Conservation (phyloP, 2,888 invertebrate species). For the Drosophila kambysellisi region DNA sequence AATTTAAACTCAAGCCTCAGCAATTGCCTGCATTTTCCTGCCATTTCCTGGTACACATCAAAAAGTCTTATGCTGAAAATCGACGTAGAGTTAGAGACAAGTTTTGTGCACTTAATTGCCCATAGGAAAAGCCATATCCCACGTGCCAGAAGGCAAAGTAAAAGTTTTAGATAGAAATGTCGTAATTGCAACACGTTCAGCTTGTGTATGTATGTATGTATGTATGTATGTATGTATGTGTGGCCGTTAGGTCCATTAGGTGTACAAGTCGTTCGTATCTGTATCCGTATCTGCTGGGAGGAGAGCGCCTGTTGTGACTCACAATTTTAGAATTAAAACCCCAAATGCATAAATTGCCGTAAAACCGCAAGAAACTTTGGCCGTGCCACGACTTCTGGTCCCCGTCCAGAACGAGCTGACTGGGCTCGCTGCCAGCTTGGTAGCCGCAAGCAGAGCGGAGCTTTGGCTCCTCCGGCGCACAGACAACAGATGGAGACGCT, state of each 20-base stretch:
- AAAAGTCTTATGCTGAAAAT: neutral
- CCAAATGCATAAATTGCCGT: slow-evolving; percentile 78
- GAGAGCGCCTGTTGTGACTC: slow-evolving; percentile 72
- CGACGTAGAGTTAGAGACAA: slow-evolving; percentile 19
- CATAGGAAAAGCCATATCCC: slow-evolving; percentile 39
- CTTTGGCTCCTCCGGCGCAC: slow-evolving; percentile 52
- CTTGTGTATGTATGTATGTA: neutral
- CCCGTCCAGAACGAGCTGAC: slow-evolving; percentile 17
- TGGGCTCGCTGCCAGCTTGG: slow-evolving; percentile 17
- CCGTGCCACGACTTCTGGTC: slow-evolving; percentile 47
- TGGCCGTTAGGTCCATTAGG: slow-evolving; percentile 70
- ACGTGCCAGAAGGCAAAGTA: slow-evolving; percentile 57
- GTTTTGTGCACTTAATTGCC: slow-evolving; percentile 55
- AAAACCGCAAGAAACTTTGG: slow-evolving; percentile 83
- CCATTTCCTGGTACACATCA: neutral
- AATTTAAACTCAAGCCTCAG: slow-evolving; percentile 3
- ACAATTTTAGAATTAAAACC: slow-evolving; percentile 79
- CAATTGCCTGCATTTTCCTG: slow-evolving; percentile 17
- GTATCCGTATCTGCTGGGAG: slow-evolving; percentile 35
- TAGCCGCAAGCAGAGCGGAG: slow-evolving; percentile 19
- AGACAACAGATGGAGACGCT: slow-evolving; percentile 53
- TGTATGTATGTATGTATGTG: neutral
- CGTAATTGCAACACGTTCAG: slow-evolving; percentile 73
- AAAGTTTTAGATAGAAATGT: slow-evolving; percentile 68
- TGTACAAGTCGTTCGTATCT: slow-evolving; percentile 30